Conservation (phyloP, 1,140 invertebrate species). For the Cydia strobilella region DNA sequence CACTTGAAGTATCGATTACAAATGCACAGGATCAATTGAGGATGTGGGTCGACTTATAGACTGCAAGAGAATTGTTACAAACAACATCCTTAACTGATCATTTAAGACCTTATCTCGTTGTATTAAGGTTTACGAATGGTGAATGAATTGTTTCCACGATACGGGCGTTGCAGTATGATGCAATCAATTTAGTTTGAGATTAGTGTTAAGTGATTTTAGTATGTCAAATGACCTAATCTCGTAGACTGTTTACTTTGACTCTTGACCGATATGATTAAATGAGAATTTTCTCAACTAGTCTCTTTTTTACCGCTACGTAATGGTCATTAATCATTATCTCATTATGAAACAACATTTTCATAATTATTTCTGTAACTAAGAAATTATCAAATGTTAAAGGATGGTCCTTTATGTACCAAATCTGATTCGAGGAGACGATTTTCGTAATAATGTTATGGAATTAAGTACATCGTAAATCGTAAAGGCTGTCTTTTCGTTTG, state of each 20-base stretch:
- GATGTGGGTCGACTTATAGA: conserved; percentile 25
- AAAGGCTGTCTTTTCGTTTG: no score
- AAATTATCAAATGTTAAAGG: no score
- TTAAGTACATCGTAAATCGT: no score
- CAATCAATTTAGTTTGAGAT: conserved; percentile 14
- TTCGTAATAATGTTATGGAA: no score
- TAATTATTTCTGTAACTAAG: no score
- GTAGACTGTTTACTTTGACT: background rate
- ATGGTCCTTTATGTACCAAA: no score
- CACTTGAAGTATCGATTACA: conserved; percentile 18
- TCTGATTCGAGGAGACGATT: no score
- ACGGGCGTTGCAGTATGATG: conserved; percentile 11
- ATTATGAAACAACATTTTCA: no score
- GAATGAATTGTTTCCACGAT: background rate
- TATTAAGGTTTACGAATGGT: background rate
- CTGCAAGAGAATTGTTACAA: background rate
- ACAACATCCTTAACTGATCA: background rate
- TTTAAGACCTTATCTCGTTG: background rate
- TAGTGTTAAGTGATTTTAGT: conserved; percentile 13
- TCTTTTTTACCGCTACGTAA: no score
- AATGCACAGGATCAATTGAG: conserved; percentile 23
- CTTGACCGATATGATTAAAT: background rate
- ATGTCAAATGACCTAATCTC: conserved; percentile 7
- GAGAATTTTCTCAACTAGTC: background rate
- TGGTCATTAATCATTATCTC: no score